These are phyloP conservation scores for Cheilosia grossa DNA, from an alignment of 2,888 invertebrate species.

Conservation along the genomic window DNA sequence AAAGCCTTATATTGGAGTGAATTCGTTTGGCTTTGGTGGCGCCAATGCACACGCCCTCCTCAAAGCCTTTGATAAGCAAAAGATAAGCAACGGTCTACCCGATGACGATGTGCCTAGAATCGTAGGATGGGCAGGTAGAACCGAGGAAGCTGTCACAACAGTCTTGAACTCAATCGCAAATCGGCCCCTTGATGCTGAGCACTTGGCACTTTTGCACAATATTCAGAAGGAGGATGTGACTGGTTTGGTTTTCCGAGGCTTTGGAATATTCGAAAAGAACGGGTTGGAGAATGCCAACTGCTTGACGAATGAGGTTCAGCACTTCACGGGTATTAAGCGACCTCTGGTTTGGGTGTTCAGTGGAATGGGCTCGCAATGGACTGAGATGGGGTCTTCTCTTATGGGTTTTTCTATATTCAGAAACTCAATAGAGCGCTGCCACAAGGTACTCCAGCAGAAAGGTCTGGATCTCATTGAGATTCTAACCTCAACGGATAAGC, in stretches of 20 bases:
- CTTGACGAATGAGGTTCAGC: slow-evolving; percentile 84
- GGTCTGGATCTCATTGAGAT: slow-evolving; percentile 87
- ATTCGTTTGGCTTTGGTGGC: slow-evolving; percentile 97
- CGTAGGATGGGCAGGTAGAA: slow-evolving; percentile 90
- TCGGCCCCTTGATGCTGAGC: slow-evolving; percentile 86
- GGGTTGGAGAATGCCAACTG: slow-evolving; percentile 77
- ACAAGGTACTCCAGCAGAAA: slow-evolving; percentile 85
- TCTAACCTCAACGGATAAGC: slow-evolving; percentile 86
- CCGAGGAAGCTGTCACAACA: slow-evolving; percentile 88
- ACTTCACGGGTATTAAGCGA: slow-evolving; percentile 86
- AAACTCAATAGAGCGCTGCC: slow-evolving; percentile 87
- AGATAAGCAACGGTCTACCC: slow-evolving; percentile 85
- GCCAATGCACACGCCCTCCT: slow-evolving; percentile 87
- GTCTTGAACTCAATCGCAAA: slow-evolving; percentile 87
- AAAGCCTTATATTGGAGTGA: slow-evolving; percentile 91
- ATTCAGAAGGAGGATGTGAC: slow-evolving; percentile 85
- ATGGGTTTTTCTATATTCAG: slow-evolving; percentile 90
- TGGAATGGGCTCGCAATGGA: slow-evolving; percentile 96
- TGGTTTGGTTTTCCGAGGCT: slow-evolving; percentile 91
- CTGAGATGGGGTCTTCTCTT: slow-evolving; percentile 91
- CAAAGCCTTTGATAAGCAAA: slow-evolving; percentile 78
- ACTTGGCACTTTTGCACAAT: slow-evolving; percentile 85
- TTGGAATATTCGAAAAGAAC: slow-evolving; percentile 84
- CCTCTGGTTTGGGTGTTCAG: slow-evolving; percentile 96
- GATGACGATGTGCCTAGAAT: slow-evolving; percentile 88